phyloP scores from a whole-genome alignment of 2,888 invertebrate genomes.

The Meloe dianella region DNA sequence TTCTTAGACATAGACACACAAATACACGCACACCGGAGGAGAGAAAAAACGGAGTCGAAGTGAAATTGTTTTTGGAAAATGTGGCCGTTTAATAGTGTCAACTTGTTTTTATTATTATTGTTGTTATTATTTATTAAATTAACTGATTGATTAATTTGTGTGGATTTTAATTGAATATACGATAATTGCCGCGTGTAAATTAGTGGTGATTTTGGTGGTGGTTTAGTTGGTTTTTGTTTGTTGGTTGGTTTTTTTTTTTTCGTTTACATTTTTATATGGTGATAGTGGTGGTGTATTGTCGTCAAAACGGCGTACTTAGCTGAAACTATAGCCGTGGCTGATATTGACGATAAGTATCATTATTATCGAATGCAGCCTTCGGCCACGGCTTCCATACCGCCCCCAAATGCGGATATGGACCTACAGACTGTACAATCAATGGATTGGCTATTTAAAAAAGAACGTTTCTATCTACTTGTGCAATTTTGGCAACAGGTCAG shows the following conservation, averaged over 20 bases:
- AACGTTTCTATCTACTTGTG: slow-evolving; percentile 90
- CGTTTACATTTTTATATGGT: slow-evolving; percentile 14
- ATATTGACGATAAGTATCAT: slow-evolving; percentile 49
- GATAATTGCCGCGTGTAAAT: no score
- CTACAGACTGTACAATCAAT: slow-evolving; percentile 93
- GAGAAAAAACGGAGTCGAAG: no score
- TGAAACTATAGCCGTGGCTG: slow-evolving; percentile 47
- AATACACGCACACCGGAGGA: no score
- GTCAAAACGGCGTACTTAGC: slow-evolving; percentile 45
- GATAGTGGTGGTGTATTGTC: slow-evolving; percentile 29
- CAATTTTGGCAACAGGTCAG: slow-evolving; percentile 97
- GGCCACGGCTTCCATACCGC: slow-evolving; percentile 62
- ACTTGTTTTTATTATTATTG: not conserved
- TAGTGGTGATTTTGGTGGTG: not conserved
- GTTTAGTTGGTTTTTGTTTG: not conserved
- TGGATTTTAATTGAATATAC: not conserved
- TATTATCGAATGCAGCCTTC: slow-evolving; percentile 75
- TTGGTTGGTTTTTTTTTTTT: not conserved
- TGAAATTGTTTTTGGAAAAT: not conserved
- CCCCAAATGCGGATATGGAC: slow-evolving; percentile 83
- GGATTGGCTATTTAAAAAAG: slow-evolving; percentile 97
- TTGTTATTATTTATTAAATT: not conserved
- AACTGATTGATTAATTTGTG: not conserved
- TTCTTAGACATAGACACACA: slow-evolving; percentile 35
- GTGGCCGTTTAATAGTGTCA: not conserved